Evolutionary conservation across 2,797 vertebrate species (phyloP).

Genomic region (Pteropus rufus): DNA sequence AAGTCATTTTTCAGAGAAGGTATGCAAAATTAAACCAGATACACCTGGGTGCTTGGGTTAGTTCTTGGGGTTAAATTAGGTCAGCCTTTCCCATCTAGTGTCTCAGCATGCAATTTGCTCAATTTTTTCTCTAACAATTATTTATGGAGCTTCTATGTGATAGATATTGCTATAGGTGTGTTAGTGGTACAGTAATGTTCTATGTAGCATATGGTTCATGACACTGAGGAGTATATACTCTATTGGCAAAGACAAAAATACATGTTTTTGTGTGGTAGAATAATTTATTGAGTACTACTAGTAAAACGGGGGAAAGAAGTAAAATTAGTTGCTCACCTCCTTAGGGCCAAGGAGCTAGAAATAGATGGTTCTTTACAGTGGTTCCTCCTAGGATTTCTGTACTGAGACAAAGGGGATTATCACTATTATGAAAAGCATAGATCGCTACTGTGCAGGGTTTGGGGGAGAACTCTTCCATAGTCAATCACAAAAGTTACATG

Average conservation of each 20-base stretch:
- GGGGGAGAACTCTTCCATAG: neutral
- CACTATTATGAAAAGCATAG: neutral
- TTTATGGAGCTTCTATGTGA: neutral
- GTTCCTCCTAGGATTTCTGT: neutral
- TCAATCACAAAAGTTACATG: neutral
- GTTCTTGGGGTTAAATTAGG: slow-evolving; percentile 37
- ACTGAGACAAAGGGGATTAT: neutral
- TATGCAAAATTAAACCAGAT: slow-evolving; percentile 64
- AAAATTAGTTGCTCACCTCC: neutral
- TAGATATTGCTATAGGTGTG: neutral
- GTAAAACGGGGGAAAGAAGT: neutral
- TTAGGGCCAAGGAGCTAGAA: neutral
- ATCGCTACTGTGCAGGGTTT: neutral
- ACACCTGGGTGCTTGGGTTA: slow-evolving; percentile 50
- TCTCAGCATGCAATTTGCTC: neutral
- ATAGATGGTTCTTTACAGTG: neutral
- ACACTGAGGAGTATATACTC: neutral
- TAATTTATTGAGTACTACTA: neutral
- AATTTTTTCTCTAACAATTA: neutral
- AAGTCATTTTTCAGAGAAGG: slow-evolving; percentile 62
- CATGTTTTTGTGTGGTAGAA: neutral
- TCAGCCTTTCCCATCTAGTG: neutral
- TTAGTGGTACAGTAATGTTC: neutral
- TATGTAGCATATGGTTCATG: neutral
- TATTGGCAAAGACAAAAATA: neutral